Evolutionary conservation across 2,113 vertebrate genomes (phyloP).

Genomic region (Antidorcas marsupialis): DNA sequence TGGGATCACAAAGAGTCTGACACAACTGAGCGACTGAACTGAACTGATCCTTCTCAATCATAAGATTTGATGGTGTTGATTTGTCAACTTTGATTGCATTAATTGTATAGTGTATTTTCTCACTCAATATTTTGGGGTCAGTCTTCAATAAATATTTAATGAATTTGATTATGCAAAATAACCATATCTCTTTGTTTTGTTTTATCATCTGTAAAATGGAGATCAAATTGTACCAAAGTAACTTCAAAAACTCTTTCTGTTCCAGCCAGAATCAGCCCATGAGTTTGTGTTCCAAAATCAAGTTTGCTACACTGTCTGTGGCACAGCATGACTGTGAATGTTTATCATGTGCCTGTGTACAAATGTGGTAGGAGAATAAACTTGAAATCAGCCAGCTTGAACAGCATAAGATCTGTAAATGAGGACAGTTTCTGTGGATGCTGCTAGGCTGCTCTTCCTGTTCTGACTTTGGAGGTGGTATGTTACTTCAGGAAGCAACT

Average conservation of each 20-base stretch:
- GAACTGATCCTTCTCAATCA: not conserved
- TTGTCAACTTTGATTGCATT: not conserved
- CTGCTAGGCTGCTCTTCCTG: not conserved
- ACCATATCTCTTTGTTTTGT: not conserved
- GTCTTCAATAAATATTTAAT: not conserved
- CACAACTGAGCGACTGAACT: no score
- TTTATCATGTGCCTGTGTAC: not conserved
- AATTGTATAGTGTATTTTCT: not conserved
- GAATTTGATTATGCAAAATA: not conserved
- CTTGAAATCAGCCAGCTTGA: not conserved
- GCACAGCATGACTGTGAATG: not conserved
- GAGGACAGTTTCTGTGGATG: not conserved
- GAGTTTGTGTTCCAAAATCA: not conserved
- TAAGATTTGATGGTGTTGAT: not conserved
- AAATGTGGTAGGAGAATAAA: not conserved
- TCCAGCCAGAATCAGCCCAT: not conserved
- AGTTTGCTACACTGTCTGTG: not conserved
- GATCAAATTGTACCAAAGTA: not conserved
- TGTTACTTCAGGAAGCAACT: not conserved
- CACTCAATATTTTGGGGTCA: not conserved
- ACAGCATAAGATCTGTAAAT: not conserved
- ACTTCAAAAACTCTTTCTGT: not conserved
- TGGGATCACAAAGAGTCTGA: no score
- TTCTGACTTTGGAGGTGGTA: not conserved
- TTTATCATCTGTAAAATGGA: not conserved